A percentile compares a stretch with the other conserved stretches of the same genome.
phyloP scores from a whole-genome alignment of 2,888 invertebrate species.

The Scelioninae gen. 1 region DNA sequence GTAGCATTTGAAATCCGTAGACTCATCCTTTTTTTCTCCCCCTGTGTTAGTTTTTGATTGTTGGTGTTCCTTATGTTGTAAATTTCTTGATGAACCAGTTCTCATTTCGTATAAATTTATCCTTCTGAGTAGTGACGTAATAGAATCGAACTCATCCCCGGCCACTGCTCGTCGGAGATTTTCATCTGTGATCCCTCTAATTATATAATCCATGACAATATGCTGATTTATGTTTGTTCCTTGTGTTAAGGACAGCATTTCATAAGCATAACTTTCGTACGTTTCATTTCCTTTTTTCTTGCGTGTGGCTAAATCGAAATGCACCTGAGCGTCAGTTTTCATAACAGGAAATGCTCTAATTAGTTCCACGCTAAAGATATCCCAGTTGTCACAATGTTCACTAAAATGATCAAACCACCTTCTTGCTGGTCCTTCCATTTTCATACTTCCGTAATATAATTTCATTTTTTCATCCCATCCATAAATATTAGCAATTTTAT shows the following conservation, averaged over 20 bases:
- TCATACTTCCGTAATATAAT: constrained; percentile 13
- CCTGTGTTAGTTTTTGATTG: no score
- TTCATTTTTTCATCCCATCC: neutral
- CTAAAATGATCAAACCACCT: constrained; percentile 24
- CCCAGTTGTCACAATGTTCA: neutral
- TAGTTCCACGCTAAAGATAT: neutral
- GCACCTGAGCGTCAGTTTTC: constrained; percentile 2
- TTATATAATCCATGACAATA: constrained; percentile 15
- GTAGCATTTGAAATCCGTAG: neutral
- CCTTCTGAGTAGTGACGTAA: no score
- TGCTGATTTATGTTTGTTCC: neutral
- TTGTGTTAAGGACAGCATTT: constrained; percentile 19
- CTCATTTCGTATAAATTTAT: no score
- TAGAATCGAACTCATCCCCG: neutral
- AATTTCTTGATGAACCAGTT: no score
- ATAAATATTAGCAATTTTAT: constrained; percentile 18
- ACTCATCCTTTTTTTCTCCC: no score
- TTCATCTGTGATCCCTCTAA: constrained; percentile 17
- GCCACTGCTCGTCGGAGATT: constrained; percentile 1
- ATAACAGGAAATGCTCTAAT: constrained; percentile 1
- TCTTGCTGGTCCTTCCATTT: constrained; percentile 27
- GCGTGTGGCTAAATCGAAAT: neutral
- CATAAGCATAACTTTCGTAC: constrained; percentile 21
- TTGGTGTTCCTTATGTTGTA: no score
- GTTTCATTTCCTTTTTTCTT: constrained; percentile 24